Base-by-base conservation (phyloP, 2,113 vertebrate species). In the Elanoides forficatus region DNA sequence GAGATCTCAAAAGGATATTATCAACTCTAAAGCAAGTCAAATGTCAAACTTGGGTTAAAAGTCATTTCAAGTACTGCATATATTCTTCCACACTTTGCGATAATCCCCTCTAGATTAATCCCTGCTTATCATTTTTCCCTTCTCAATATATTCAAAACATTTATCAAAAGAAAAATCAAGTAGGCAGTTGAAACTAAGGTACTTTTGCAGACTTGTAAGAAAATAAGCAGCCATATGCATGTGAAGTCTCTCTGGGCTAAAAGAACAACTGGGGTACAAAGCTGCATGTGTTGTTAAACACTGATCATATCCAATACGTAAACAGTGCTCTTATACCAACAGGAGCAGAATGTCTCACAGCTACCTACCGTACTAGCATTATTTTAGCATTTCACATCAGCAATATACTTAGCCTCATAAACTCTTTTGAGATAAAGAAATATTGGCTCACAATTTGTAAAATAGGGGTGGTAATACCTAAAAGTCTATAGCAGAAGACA, bases 1-100 rank as follows among this genome's bases (percentile, higher is more conserved):
- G 95, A 81, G 63, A 95, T 90, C 81, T 93, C 95, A 93, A 92
- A 97, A 93, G 81, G 59, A 89, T 91, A 82, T 94, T 91, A 89
- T 50, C 89, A 91, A 78, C 45, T 83, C 66, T 53, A 72, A 71
- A 93, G 58, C 32, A 94, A 96, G 93, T 48, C 80, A 95, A 91
- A 86, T 90, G 89, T 91, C 95, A 80, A 73, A 91, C 32, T 58
- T 66, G 38, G 93, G 86, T 87, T 94, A 95, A 87, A 97, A 96
- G 86, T 95, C 32, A 95, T 90, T 90, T 93, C 42, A 93, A 93
- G 93, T 83, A 63, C 73, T 74, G 21, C 23, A 58, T 48, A n/a
- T 62, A 38, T 59, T 97, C 86, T 91, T 96, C 66, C 52, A 62
- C 45, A 45, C 34, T 53, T 90, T 23, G 40, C 48, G 53, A 88